Base-by-base conservation (phyloP, 2,797 vertebrate species). In the Lacerta agilis region DNA sequence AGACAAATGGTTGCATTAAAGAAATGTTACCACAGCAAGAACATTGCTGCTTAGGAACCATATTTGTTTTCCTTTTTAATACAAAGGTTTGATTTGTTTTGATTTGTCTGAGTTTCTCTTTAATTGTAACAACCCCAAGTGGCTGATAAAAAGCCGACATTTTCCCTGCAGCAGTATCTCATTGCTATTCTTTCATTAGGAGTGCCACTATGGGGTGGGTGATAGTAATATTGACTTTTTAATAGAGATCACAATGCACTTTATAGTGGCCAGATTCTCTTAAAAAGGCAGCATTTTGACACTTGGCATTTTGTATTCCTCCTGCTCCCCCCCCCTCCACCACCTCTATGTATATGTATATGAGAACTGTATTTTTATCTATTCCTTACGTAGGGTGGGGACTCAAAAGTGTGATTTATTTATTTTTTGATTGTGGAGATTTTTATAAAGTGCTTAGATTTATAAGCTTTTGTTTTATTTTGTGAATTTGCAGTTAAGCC, bases 171-270 rank as follows among this genome's bases (percentile, higher is more conserved):
- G 20, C 79, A 18, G 10, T 29, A 33, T 79, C 83, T 82, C 43
- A 79, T 6, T 87, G 7, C 7, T 49, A 23, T 33, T 90, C 1
- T 25, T 88, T 89, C 88, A 20, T 79, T n/a, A 89, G 45, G 8
- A 0, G 38, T 73, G 79, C 36, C 86, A 43, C 36, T 25, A 27
- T 73, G 78, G 27, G 67, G 78, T 71, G 18, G 55, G 36, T 72
- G 78, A 61, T 69, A 80, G 86, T 87, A 80, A 81, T 33, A 43
- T 81, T 45, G 58, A 45, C 29, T 90, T 88, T 91, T 86, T 90
- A 29, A 49, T 55, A 58, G 69, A 8, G 23, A 7, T 1, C 79
- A 79, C 38, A n/a, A 3, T 0, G 66, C 43, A 11, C 76, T 15
- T 11, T 82, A 7, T 4, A 66, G 33, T 3, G 18, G 2, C 45